Conservation (phyloP, 1,140 invertebrate species). For the Pygmarrhopalites habei region DNA sequence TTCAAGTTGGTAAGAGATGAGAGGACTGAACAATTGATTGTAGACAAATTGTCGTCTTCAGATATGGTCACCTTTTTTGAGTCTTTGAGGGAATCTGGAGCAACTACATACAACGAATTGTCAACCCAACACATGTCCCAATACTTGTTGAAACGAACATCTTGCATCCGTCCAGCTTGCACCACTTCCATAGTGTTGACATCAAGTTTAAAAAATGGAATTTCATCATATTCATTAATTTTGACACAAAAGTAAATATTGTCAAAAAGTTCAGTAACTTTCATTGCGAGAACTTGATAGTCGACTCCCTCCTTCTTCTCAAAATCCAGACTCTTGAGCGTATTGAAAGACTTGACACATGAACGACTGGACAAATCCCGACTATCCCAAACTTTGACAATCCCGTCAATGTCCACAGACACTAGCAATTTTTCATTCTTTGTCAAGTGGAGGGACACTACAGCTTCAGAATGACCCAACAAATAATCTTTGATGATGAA, state of each 20-base stretch:
- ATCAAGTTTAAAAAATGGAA: conserved; percentile 6
- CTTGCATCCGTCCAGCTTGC: too few relatives aligned
- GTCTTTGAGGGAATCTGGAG: not conserved
- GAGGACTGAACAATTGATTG: not conserved
- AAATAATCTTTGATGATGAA: conserved; percentile 13
- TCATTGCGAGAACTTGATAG: conserved; percentile 5
- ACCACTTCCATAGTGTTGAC: conserved; percentile 1
- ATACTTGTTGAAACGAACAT: too few relatives aligned
- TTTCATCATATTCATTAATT: not conserved
- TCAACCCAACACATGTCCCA: conserved; percentile 7
- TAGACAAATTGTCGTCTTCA: not conserved
- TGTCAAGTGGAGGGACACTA: not conserved
- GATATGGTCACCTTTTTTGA: not conserved
- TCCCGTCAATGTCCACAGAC: conserved; percentile 12
- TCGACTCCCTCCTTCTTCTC: not conserved
- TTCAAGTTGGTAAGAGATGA: not conserved
- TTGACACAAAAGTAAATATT: not conserved
- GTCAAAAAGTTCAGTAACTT: not conserved
- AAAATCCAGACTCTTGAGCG: too few relatives aligned
- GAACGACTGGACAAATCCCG: too few relatives aligned
- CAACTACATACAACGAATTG: not conserved
- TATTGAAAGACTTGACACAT: too few relatives aligned
- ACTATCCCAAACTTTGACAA: conserved; percentile 13
- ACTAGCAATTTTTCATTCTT: conserved; percentile 1
- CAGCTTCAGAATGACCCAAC: conserved; percentile 14